A percentile compares a stretch with the other conserved stretches of the same genome.
These are phyloP conservation scores for Syrrhaptes paradoxus DNA, from an alignment of 2,113 vertebrate genomes.

Conservation along the genomic window DNA sequence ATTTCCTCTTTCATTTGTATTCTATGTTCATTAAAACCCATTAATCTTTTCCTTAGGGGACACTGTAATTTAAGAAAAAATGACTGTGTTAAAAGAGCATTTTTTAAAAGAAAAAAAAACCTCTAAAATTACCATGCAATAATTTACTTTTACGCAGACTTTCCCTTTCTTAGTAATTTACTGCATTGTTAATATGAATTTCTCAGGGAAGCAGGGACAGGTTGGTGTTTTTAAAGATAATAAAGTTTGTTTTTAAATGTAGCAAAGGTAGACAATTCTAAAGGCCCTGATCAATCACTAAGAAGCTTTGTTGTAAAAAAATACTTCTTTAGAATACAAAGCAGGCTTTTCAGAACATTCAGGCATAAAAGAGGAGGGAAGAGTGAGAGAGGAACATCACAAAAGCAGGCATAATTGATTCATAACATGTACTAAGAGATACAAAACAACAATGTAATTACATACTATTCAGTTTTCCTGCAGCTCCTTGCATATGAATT, in stretches of 20 bases:
- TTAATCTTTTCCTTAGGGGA: slow-evolving; percentile 47
- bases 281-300: slow-evolving; percentile 67
- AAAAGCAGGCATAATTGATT: slow-evolving; percentile 69
- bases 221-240: slow-evolving; percentile 56
- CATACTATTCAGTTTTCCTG: slow-evolving; percentile 25
- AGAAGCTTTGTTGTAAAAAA: slow-evolving; percentile 72
- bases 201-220: slow-evolving; percentile 33
- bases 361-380: slow-evolving; percentile 44
- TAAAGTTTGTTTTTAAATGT: slow-evolving; percentile 63
- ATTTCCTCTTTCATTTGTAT: slow-evolving; percentile 58
- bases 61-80: not conserved
- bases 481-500: slow-evolving; percentile 22
- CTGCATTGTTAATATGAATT: slow-evolving; percentile 24
- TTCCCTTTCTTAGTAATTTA: slow-evolving; percentile 52
- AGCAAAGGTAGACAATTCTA: slow-evolving; percentile 66
- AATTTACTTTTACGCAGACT: slow-evolving; percentile 49
- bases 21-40: slow-evolving; percentile 50
- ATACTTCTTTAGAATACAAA: slow-evolving; percentile 69
- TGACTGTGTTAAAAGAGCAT: slow-evolving; percentile 20
- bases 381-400: slow-evolving; percentile 52
- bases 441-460: slow-evolving; percentile 64
- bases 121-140: slow-evolving; percentile 6
- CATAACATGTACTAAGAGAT: slow-evolving; percentile 56
- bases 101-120: not conserved
- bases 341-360: slow-evolving; percentile 57